Base-by-base conservation (phyloP, 2,113 vertebrate genomes). In the Bucco capensis region DNA sequence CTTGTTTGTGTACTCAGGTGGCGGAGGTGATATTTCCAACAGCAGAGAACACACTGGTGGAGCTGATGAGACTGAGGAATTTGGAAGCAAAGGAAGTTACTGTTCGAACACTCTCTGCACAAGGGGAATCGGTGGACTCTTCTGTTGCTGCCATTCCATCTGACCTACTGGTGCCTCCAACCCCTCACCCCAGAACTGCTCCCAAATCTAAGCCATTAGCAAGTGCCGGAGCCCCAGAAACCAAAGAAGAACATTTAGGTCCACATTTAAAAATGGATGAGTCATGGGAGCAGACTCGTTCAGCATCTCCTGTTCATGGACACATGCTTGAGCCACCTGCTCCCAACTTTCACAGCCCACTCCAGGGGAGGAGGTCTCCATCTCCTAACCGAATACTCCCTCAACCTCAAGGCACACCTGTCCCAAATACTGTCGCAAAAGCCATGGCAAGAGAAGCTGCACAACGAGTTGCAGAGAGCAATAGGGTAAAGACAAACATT, bases 381-480 rank as follows among this genome's bases (percentile, higher is more conserved):
- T 99, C 99, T 1, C 98, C 99, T 62, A 99, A 99, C 96, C 98
- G 99, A 67, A 99, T 99, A 90, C 98, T 99, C 67, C 99, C 99
- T 5, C 99, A 99, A 96, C 99, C 99, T 16, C 99, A 99, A 97
- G 99, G 99, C 90, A 83, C 98, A 1, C 99, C 98, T 0, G 97
- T 99, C 92, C 97, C 99, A 69, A 98, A 98, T 92, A 98, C 98
- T 0, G 98, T 99, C 5, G 99, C 99, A 57, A 99, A 99, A 97
- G 99, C 99, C 97, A 99, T 99, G 98, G 99, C 99, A 22, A 98
- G 98, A 58, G 98, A 99, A 96, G 99, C 98, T 8, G 99, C 99
- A 1, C 99, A 99, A 73, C 97, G 98, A 64, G 98, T 98, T 89
- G 98, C 98, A 0, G 98, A 99, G 92, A 98, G 97, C 91, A 98